Base-by-base conservation (phyloP, 2,113 vertebrate genomes). In the Centropus bengalensis region DNA sequence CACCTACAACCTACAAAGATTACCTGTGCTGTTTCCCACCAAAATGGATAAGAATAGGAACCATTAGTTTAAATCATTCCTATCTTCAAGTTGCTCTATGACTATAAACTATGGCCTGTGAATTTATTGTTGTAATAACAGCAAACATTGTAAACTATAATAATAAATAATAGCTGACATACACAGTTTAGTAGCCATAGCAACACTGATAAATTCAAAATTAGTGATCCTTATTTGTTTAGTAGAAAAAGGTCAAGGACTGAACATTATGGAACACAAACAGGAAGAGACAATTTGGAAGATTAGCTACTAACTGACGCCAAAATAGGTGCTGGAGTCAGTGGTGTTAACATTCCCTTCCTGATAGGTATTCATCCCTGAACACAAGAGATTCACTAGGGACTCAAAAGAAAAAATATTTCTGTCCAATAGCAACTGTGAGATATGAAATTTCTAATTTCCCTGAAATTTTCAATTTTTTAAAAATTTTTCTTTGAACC, bases 161-260 rank as follows among this genome's bases (percentile, higher is more conserved):
- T 14, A 45, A 66, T 24, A 63, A 86, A 75, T 86, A 89, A 82
- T 75, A 81, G 10, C 73, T 91, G 81, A 33, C 33, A 71, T 8
- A 23, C 54, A 70, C 7, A 28, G n/a, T 32, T 54, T 21, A 24
- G 89, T 81, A 84, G 33, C 87, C 12, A 81, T 84, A 40, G 60
- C 60, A 94, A 94, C 83, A 44, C 47, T 63, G 81, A 96, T 81
- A 92, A 78, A 87, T 92, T 78, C 67, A 55, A 92, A 78, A 95
- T 67, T 74, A 95, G 89, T 84, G 32, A 14, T 36, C 52, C 12
- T 58, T 83, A 28, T 67, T 92, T 89, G 32, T 27, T 84, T 82
- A 28, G 38, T 38, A 82, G 16, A 6, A 13, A 94, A 86, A 83
- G 51, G 68, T 96, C 85, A 89, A 76, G 75, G 75, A 55, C 55